Percentiles rank a stretch among this genome's conserved stretches.
phyloP scores from a whole-genome alignment of 2,797 vertebrate genomes.

The Cirrhinus molitorella region DNA sequence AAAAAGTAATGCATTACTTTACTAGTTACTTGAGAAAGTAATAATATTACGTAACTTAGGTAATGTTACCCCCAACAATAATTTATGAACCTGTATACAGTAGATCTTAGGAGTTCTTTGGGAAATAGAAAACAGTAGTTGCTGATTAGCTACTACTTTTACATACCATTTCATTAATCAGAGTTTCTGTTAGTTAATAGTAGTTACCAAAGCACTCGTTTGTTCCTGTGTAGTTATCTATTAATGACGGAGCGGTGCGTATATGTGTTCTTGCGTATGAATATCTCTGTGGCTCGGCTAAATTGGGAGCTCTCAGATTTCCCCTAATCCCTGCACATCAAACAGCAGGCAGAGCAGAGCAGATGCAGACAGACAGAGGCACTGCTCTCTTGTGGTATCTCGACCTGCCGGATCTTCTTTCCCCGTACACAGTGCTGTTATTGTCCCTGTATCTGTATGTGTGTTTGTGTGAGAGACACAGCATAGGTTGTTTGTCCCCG shows the following conservation, averaged over 20 bases:
- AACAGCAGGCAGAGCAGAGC: conserved; percentile 49
- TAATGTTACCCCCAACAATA: no score
- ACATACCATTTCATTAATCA: no score
- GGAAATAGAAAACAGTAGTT: no score
- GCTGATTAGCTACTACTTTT: no score
- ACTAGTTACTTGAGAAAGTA: no score
- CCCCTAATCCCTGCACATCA: conserved; percentile 62
- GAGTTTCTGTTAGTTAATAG: no score
- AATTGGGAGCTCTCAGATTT: conserved; percentile 63
- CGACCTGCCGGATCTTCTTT: conserved; percentile 47
- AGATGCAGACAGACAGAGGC: conserved; percentile 47
- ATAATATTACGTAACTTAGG: no score
- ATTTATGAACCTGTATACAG: no score
- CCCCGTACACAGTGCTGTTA: conserved; percentile 31
- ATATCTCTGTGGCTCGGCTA: conserved; percentile 48
- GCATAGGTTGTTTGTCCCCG: conserved; percentile 27
- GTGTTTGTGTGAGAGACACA: conserved; percentile 29
- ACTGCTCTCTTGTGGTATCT: conserved; percentile 42
- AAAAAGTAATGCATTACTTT: no score
- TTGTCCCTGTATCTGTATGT: conserved; percentile 42
- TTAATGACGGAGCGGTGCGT: neutral
- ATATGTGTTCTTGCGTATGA: conserved; percentile 30
- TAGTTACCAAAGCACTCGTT: no score
- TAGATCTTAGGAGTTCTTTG: no score
- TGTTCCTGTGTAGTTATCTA: no score